Base-by-base conservation (phyloP, 2,797 vertebrate genomes). In the Sebastes elongatus region DNA sequence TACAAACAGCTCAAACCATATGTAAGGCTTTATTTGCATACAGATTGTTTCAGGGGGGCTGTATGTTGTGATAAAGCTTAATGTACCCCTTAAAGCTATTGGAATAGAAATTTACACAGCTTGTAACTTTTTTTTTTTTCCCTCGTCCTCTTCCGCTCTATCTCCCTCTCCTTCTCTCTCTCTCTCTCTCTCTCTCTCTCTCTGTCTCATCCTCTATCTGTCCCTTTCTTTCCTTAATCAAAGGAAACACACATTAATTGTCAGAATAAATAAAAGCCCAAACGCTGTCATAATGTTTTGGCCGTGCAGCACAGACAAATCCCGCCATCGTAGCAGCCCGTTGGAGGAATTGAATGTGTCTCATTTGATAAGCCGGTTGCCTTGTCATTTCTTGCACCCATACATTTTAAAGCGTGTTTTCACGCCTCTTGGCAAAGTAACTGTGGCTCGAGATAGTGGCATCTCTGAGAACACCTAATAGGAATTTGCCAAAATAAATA, bases 11-110 rank as follows among this genome's bases (percentile, higher is more conserved):
- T 88, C 82, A 82, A 82, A 85, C 88, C 90, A 93, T 93, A 92
- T 92, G 93, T 89, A 93, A 82, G 84, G 80, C 89, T 86, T 84
- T 90, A 95, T 95, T 94, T 94, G 92, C 93, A 94, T 95, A 93
- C 92, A 93, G 93, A 95, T 94, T 93, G 94, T 93, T 93, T 93
- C 85, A 81, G 90, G 85, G 88, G 83, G 87, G 89, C 92, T 94
- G 93, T 91, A 93, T 90, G 89, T 92, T 89, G 91, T 87, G 91
- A 94, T 94, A 93, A 94, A 94, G 91, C 88, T 85, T 93, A 92
- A 94, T 95, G 91, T 93, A 89, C 81, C 89, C 90, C 91, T 93
- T 90, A 88, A 89, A 93, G 92, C 91, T 93, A 93, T 88, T 92
- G 87, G 87, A 90, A 91, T 75, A 89, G 87, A 93, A 90, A 93